Evolutionary conservation across 2,797 vertebrate species (phyloP).

Genomic region (Natrix natrix): DNA sequence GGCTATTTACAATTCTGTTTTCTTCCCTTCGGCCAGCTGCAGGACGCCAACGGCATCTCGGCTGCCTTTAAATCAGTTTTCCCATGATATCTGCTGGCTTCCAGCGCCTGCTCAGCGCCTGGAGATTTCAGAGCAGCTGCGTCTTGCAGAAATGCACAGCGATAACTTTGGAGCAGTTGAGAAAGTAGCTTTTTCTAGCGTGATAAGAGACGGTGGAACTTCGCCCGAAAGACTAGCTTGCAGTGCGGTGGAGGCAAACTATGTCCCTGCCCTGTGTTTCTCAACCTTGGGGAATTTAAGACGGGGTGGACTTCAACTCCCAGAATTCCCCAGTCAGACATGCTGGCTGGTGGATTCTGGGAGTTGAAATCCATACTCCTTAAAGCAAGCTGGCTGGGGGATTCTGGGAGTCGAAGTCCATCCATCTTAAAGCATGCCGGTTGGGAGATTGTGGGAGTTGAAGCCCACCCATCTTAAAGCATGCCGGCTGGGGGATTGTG

Average conservation of each 20-base stretch:
- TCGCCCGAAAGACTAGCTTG: background rate
- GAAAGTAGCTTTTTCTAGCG: background rate
- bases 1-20: background rate
- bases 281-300: background rate
- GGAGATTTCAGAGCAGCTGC: background rate
- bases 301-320: background rate
- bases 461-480: too few relatives aligned
- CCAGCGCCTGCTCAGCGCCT: too few relatives aligned
- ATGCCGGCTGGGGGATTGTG: too few relatives aligned
- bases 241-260: background rate
- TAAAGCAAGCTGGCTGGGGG: too few relatives aligned
- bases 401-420: too few relatives aligned
- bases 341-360: too few relatives aligned
- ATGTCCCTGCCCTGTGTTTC: accelerated
- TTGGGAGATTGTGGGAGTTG: too few relatives aligned
- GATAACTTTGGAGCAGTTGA: background rate
- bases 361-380: too few relatives aligned
- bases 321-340: background rate
- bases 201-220: background rate
- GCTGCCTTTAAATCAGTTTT: too few relatives aligned
- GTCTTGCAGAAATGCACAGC: background rate
- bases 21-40: background rate
- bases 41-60: background rate
- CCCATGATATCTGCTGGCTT: background rate
- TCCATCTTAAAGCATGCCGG: accelerated